Evolutionary conservation across 1,140 invertebrate genomes (phyloP), one percentile per base, ranked within the genome.

Genomic region (Tetramorium parvispinum): DNA sequence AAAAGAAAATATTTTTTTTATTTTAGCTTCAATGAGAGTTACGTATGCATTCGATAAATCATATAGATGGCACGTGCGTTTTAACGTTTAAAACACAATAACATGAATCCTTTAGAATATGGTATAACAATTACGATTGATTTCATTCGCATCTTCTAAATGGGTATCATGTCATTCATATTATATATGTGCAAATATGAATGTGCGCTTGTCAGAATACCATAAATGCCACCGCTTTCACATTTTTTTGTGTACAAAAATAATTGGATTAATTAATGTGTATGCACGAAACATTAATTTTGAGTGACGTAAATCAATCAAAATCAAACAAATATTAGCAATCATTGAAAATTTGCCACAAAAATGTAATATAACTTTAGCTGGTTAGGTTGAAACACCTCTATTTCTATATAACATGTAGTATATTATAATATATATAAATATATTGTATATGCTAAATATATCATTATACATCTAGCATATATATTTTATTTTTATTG

Each of bases 1-100:
- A 55, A 40, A 79, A 71, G 6, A 70, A 16, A n/a, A 24, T 21
- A 43, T 43, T 77, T n/a, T 43, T 68, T 68, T 16, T 77, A 27
- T 43, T 68, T 68, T 16, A 11, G 3, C 13, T 8, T 73, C 13
- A 59, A 82, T 43, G 13, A 73, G n/a, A 57, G 7, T 59, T 43
- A 59, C 1, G 4, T 27, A 32, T 40, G 7, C 24, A 46, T 73
- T 73, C 16, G 10, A 51, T 43, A 27, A n/a, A 43, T 77, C 18
- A 16, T 32, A 37, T 10, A 66, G n/a, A 10, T 11, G 24, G 24
- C 40, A 79, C 6, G 32, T 16, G 8, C 37, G 18, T 71, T 55
- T 81, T 81, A 18, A 55, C 21, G 21, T 70, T 55, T 57, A n/a
- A 43, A 81, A 27, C 1, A 6, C 40, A 24, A n/a, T 43, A 70